These are phyloP conservation scores for Talpa occidentalis DNA, from an alignment of 2,113 vertebrate genomes.

Conservation along the genomic window DNA sequence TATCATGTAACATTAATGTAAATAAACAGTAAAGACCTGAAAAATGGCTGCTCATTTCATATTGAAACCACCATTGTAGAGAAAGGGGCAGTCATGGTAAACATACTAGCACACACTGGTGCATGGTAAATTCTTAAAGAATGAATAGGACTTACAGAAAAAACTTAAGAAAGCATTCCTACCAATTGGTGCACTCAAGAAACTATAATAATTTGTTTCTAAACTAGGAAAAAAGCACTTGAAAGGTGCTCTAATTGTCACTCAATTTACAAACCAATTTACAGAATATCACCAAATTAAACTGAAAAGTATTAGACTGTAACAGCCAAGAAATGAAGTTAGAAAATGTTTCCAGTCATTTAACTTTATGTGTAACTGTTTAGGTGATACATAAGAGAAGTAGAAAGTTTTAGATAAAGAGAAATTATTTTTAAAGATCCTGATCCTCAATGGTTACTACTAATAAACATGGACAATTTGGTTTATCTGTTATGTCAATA, in stretches of 20 bases:
- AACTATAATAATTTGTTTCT: not conserved
- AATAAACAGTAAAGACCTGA: not conserved
- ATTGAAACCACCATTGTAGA: not conserved
- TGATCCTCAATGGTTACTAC: not conserved
- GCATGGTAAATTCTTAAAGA: not conserved
- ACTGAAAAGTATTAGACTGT: not conserved
- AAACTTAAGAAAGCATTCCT: not conserved
- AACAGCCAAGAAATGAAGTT: not conserved
- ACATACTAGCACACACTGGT: not conserved
- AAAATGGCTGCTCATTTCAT: not conserved
- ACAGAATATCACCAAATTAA: not conserved
- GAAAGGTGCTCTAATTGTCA: not conserved
- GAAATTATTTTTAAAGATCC: not conserved
- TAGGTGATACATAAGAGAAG: not conserved
- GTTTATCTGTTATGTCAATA: not conserved
- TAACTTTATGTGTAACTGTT: not conserved
- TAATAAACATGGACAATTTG: not conserved
- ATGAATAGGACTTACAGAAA: not conserved
- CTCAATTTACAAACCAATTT: not conserved
- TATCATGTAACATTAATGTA: not conserved
- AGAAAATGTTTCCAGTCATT: not conserved
- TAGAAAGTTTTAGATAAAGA: conserved; percentile 1
- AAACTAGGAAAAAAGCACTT: not conserved
- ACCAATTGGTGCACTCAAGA: not conserved
- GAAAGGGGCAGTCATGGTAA: not conserved